These are phyloP conservation scores for Oikopleura vanhoeffeni DNA, from an alignment of 23 tunicate genomes.

Conservation along the genomic window DNA sequence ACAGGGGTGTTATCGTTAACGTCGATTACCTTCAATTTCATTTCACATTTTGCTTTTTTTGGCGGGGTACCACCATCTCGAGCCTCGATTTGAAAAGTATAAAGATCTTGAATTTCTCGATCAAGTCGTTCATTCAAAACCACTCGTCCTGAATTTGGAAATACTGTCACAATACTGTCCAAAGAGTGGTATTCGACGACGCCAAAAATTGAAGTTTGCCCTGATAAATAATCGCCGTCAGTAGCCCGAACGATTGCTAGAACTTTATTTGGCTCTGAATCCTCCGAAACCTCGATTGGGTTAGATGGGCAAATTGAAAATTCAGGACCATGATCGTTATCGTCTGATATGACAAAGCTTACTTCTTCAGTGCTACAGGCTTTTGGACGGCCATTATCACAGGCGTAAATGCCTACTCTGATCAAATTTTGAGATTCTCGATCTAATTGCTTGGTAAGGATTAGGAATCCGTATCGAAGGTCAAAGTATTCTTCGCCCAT, in stretches of 20 bases:
- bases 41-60: not conserved
- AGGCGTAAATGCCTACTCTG: not conserved
- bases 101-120: not conserved
- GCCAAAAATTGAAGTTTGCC: not conserved
- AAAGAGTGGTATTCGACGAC: not conserved
- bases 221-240: not conserved
- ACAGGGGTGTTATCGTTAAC: not conserved
- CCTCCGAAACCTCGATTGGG: not conserved
- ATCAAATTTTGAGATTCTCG: not conserved
- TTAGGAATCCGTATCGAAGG: not conserved
- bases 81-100: not conserved
- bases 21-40: not conserved
- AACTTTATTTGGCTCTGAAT: not conserved
- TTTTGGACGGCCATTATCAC: conserved; percentile 9
- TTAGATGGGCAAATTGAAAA: not conserved
- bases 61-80: not conserved
- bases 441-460: not conserved
- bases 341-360: not conserved
- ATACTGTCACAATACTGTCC: not conserved
- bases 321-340: not conserved
- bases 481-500: conserved; percentile 12
- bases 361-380: not conserved
- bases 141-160: not conserved
- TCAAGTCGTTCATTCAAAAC: not conserved
- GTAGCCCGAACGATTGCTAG: not conserved